A percentile compares a stretch with the other conserved stretches of the same genome.
Conservation (phyloP, 2,797 vertebrate species). For the Dicrostonyx torquatus region DNA sequence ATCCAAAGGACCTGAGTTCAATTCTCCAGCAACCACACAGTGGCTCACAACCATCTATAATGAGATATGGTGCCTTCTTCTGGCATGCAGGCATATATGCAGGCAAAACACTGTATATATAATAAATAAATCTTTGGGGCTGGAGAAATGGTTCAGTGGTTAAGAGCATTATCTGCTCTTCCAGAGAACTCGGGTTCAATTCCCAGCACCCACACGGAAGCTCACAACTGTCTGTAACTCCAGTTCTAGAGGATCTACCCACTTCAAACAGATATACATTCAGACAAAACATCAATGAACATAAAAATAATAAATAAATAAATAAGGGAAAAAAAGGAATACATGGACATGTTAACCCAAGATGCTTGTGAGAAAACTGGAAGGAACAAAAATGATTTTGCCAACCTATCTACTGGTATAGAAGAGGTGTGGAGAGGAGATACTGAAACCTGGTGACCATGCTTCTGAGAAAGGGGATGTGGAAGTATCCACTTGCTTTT, state of each 20-base stretch:
- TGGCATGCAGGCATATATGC: not conserved
- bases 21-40: not conserved
- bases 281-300: not conserved
- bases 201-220: not conserved
- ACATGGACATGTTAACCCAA: not conserved
- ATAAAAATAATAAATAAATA: not conserved
- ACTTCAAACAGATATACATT: not conserved
- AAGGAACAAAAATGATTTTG: not conserved
- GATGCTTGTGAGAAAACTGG: not conserved
- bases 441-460: not conserved
- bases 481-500: not conserved
- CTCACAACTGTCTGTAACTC: not conserved
- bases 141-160: too few relatives aligned
- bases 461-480: not conserved
- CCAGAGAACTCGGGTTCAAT: not conserved
- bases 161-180: not conserved
- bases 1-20: not conserved
- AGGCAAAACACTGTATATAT: not conserved
- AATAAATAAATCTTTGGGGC: not conserved
- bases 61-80: not conserved
- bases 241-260: not conserved
- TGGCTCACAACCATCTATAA: not conserved
- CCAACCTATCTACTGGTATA: not conserved
- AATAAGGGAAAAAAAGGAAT: not conserved
- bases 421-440: not conserved